Evolutionary conservation across 2,113 vertebrate species (phyloP).

Genomic region (Tyto alba): DNA sequence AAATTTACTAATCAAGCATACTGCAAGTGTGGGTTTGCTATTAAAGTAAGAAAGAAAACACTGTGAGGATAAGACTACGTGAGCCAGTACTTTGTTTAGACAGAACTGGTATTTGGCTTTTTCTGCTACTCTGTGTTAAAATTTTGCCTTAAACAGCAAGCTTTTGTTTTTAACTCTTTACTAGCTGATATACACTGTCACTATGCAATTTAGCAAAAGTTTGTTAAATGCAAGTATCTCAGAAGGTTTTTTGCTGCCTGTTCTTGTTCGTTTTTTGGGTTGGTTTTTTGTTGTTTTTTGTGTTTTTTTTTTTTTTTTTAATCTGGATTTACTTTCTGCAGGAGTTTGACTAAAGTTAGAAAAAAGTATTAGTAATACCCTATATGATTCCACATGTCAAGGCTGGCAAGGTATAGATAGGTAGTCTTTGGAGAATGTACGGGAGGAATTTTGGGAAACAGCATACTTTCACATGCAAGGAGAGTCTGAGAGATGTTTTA

Average conservation of each 20-base stretch:
- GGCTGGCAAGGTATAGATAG: constrained; percentile 4
- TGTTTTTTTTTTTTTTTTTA: neutral
- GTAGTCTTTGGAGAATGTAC: neutral
- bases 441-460: neutral
- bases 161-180: constrained; percentile 45
- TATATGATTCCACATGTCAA: neutral
- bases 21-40: constrained; percentile 25
- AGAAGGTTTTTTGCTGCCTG: neutral
- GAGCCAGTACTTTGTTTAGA: constrained; percentile 27
- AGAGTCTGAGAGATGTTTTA: neutral
- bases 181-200: constrained; percentile 34
- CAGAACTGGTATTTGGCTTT: neutral
- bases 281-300: neutral
- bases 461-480: neutral
- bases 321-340: constrained; percentile 26
- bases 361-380: constrained; percentile 4
- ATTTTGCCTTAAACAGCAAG: constrained; percentile 48
- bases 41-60: constrained; percentile 10
- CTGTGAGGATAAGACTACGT: constrained; percentile 3
- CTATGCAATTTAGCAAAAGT: constrained; percentile 63
- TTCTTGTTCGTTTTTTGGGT: too few species aligned
- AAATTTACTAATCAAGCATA: constrained; percentile 14
- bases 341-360: constrained; percentile 13
- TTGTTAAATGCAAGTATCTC: constrained; percentile 12
- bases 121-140: constrained; percentile 41